Base-by-base conservation (phyloP, 2,113 vertebrate genomes). In the Gavia stellata region DNA sequence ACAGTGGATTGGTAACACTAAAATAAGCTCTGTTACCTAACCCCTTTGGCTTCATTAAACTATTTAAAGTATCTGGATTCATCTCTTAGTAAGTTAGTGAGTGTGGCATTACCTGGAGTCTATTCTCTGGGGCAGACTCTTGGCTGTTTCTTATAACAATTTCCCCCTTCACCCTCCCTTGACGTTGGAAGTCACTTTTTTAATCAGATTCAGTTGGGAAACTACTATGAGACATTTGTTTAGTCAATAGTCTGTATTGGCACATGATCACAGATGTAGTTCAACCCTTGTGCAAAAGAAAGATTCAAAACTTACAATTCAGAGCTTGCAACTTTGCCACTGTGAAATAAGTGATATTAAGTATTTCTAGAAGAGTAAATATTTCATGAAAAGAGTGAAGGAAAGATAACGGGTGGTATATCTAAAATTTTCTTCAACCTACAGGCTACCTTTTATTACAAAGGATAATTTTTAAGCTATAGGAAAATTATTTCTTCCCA, bases 151-250 rank as follows among this genome's bases (percentile, higher is more conserved):
- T 78, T 87, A 78, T 29, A 91, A 38, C 3, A 5, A 56, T 84
- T 94, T 94, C 5, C 44, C 12, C 5, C 42, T 12, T 83, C 21
- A 49, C 6, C 3, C 3, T 91, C 17, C 19, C 38, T 58, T 85
- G 68, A 94, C 71, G 74, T 91, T 94, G 72, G 55, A 90, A 67
- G 82, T 72, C 82, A 89, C 33, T 86, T 94, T 96, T 95, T 81
- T 47, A 59, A 59, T 82, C 28, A 61, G 45, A 94, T 80, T 91
- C 89, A 81, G 38, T 23, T 66, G 65, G 77, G 81, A 96, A 96
- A 86, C 24, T 38, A 70, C 86, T 53, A 45, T 42, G 56, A 90
- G 62, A 92, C 28, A 33, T 93, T 96, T 92, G 79, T 95, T 95
- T 96, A 81, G 55, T 81, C 81, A 93, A 24, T 23, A 65, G 65